phyloP scores from a whole-genome alignment of 2,888 invertebrate species.

The Tinea trinotella region DNA sequence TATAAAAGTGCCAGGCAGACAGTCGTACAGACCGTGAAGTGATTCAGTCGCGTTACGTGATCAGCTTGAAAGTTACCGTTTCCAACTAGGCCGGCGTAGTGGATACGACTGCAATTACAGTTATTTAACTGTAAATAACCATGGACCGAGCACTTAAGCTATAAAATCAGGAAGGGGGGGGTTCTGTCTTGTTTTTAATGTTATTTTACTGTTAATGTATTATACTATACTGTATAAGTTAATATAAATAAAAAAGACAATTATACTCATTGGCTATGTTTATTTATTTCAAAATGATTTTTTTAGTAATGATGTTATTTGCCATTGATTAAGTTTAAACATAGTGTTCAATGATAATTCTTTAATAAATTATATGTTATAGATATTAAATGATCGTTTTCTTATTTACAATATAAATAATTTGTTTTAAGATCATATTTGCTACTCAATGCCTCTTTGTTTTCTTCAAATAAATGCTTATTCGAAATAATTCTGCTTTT shows the following conservation, averaged over 20 bases:
- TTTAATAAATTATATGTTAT: slow-evolving; percentile 6
- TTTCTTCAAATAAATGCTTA: slow-evolving; percentile 1
- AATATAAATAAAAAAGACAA: slow-evolving; percentile 5
- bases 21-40: no score
- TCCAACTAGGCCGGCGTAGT: no score
- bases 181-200: no score
- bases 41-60: no score
- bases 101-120: no score
- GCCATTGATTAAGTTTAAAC: slow-evolving; percentile 9
- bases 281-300: neutral
- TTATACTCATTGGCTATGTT: slow-evolving; percentile 1
- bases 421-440: slow-evolving; percentile 19
- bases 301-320: neutral
- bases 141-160: no score
- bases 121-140: no score
- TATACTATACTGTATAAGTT: neutral
- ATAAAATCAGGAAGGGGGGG: no score
- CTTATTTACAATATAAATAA: neutral
- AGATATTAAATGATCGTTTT: neutral
- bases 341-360: neutral
- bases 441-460: neutral
- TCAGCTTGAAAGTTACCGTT: no score
- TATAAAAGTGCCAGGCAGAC: no score
- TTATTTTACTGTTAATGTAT: no score
- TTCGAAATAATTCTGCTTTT: neutral